A percentile compares a stretch with the other conserved stretches of the same genome.
These are phyloP conservation scores for Bubo blakistoni DNA, from an alignment of 2,113 vertebrate species.

Conservation along the genomic window DNA sequence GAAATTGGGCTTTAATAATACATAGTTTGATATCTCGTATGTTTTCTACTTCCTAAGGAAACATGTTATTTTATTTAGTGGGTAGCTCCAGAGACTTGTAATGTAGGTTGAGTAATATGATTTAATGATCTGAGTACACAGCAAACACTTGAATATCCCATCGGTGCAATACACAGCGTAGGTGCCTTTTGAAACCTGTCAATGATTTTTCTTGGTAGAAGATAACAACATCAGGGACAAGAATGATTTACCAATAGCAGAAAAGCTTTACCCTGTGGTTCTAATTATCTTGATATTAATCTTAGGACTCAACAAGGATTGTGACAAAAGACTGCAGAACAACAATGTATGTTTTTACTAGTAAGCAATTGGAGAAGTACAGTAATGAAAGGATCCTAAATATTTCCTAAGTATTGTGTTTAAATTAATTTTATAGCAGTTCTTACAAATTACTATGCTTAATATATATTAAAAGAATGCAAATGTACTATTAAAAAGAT, in stretches of 20 bases:
- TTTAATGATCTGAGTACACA: neutral
- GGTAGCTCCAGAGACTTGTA: neutral
- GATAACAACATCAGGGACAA: neutral
- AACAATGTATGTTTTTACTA: neutral
- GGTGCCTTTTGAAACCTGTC: neutral
- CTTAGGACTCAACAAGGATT: neutral
- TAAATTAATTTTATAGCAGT: neutral
- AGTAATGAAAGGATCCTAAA: neutral
- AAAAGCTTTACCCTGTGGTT: neutral
- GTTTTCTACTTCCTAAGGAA: neutral
- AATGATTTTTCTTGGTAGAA: neutral
- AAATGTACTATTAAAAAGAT: neutral
- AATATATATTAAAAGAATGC: neutral
- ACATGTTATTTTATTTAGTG: neutral
- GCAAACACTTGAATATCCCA: neutral
- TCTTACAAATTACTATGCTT: neutral
- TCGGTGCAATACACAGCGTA: neutral
- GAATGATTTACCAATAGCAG: neutral
- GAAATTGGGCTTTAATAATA: neutral
- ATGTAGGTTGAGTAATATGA: neutral
- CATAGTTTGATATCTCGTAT: neutral
- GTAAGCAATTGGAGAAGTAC: neutral
- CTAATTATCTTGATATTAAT: neutral
- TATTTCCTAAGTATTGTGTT: neutral
- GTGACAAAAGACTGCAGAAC: neutral